Conservation (phyloP, 2,113 vertebrate species). For the Notarius lentiginosus region DNA sequence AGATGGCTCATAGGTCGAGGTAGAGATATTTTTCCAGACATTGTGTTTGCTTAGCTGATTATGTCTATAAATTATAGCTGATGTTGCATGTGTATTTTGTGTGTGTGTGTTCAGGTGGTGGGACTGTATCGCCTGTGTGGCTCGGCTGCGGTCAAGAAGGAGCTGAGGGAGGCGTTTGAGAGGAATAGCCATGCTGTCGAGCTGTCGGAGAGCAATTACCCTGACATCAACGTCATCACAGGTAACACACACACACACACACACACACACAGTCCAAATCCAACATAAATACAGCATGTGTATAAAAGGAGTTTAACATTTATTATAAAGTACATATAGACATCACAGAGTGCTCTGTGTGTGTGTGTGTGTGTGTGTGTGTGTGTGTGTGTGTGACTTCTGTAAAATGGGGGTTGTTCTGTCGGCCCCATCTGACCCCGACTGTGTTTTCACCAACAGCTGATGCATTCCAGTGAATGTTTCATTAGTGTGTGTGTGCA, state of each 20-base stretch:
- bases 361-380: neutral
- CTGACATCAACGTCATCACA: slow-evolving; percentile 98
- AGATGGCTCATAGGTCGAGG: no score
- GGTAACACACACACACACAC: slow-evolving; percentile 71
- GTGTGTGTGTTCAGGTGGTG: slow-evolving; percentile 79
- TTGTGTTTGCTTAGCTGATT: neutral
- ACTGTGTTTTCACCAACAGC: neutral
- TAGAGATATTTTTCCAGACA: neutral
- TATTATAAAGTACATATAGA: neutral
- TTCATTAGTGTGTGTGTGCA: slow-evolving; percentile 20
- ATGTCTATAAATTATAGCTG: neutral
- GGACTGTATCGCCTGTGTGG: slow-evolving; percentile 96
- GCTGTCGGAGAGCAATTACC: slow-evolving; percentile 89
- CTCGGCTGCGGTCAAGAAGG: slow-evolving; percentile 95
- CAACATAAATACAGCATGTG: neutral
- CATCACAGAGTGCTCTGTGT: neutral
- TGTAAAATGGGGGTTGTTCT: neutral
- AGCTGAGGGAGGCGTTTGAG: slow-evolving; percentile 95
- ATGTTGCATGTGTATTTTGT: slow-evolving; percentile 39
- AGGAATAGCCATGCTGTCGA: slow-evolving; percentile 83
- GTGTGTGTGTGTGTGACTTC: neutral
- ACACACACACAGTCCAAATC: slow-evolving; percentile 31
- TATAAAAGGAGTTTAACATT: neutral
- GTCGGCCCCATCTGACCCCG: neutral
- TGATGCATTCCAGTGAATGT: neutral